Conservation (phyloP, 2,888 invertebrate species). For the Neelides folsomi region DNA sequence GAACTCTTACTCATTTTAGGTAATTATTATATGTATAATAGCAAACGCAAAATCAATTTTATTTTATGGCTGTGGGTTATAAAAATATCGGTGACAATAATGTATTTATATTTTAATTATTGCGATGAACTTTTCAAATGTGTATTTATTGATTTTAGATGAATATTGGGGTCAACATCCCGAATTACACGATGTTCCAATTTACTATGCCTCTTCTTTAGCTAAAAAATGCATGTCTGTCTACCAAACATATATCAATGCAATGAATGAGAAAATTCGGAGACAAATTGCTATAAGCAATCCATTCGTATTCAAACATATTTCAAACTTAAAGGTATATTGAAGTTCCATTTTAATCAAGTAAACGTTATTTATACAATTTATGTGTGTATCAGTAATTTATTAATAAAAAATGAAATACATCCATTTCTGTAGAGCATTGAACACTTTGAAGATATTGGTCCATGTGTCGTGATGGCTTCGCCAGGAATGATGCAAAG, state of each 20-base stretch:
- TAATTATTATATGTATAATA: too few relatives aligned
- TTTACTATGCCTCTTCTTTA: conserved; percentile 96
- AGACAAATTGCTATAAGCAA: conserved; percentile 95
- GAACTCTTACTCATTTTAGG: conserved; percentile 79
- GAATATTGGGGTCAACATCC: conserved; percentile 97
- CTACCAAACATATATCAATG: conserved; percentile 98
- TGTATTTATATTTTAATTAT: background rate
- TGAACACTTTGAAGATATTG: conserved; percentile 98
- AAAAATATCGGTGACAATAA: background rate
- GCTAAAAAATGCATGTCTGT: conserved; percentile 99
- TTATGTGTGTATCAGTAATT: too few relatives aligned
- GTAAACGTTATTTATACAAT: too few relatives aligned
- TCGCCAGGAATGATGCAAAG: conserved; percentile 99
- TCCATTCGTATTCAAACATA: conserved; percentile 96
- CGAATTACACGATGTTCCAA: conserved; percentile 93
- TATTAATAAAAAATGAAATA: background rate
- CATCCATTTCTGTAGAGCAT: conserved; percentile 54
- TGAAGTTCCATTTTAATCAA: too few relatives aligned
- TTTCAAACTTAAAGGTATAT: conserved; percentile 71
- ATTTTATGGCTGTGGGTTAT: background rate
- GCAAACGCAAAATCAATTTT: background rate
- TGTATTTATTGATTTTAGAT: conserved; percentile 45
- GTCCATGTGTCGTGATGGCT: conserved; percentile 99
- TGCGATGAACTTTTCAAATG: background rate
- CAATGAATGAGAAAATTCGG: conserved; percentile 96